Conservation (phyloP, 2,113 vertebrate species). For the human (Homo sapiens) region DNA sequence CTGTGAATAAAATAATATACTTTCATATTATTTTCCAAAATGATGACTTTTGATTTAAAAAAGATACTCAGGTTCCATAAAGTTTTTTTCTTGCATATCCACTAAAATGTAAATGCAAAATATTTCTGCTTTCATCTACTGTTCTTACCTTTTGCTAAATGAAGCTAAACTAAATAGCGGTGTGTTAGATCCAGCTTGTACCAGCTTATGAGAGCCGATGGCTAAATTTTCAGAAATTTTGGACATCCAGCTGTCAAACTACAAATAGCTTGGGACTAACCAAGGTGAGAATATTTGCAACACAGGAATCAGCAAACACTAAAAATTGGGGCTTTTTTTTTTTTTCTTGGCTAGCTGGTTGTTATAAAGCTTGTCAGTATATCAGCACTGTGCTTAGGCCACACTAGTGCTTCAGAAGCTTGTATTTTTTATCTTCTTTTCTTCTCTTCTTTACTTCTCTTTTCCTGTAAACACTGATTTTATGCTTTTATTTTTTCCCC, state of each 20-base stretch:
- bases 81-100: neutral
- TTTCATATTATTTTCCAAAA: neutral
- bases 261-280: neutral
- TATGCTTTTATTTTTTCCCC: neutral
- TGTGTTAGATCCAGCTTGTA: neutral
- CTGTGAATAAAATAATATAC: neutral
- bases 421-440: neutral
- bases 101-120: neutral
- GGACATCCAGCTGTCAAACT: neutral
- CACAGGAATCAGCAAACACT: neutral
- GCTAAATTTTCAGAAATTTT: neutral
- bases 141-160: neutral
- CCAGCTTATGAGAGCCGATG: neutral
- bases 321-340: neutral
- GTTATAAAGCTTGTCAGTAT: neutral
- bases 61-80: neutral
- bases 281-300: neutral
- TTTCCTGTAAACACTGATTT: neutral
- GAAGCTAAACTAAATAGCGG: neutral
- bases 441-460: neutral
- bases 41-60: slow-evolving; percentile 30
- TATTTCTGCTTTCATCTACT: neutral
- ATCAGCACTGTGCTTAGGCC: neutral
- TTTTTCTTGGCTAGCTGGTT: neutral
- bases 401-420: neutral